Evolutionary conservation across 64 coral and sea anemone species (phyloP), one percentile per base, ranked within the genome.

Genomic region (Montipora sp.): DNA sequence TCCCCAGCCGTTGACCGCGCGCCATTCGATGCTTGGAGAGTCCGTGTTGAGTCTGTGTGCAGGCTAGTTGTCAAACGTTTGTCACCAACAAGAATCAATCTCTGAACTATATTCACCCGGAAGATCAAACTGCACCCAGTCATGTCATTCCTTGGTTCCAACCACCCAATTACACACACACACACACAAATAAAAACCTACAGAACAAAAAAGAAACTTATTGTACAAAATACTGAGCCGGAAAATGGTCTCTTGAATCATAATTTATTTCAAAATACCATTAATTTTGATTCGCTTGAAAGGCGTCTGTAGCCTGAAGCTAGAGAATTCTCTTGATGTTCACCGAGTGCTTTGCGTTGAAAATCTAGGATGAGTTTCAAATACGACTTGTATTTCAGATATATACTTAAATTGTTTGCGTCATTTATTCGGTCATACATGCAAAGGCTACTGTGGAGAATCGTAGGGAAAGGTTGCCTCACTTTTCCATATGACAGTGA

Each of bases 261-360:
- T 67, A 27, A 72, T 85, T 85, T 85, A 85, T 78, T 85, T 85
- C 61, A 85, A 85, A 85, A 85, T 85, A 85, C 46, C 49, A 59
- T n/a, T 65, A 19, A 71, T 23, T 84, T 65, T 85, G 82, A 71
- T 85, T 85, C 49, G 60, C 8, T 85, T 59, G 65, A 21, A 85
- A 72, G 60, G 10, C 46, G 48, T 71, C n/a, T 51, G 9, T 36
- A 9, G 63, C 66, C 66, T 50, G 16, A 47, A 48, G 61, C 18
- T 48, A 15, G 24, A 10, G 44, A 48, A 67, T 85, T 47, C 11
- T 18, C 14, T 51, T 18, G 16, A 5, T 80, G 22, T 68, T 83
- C 73, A 14, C 11, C 45, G 73, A 75, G 36, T 75, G 44, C 12
- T 83, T 13, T 14, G 16, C 15, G 80, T n/a, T 59, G 36, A 83